Evolutionary conservation across 2,113 vertebrate genomes (phyloP).

Genomic region (Calidris pugnax): DNA sequence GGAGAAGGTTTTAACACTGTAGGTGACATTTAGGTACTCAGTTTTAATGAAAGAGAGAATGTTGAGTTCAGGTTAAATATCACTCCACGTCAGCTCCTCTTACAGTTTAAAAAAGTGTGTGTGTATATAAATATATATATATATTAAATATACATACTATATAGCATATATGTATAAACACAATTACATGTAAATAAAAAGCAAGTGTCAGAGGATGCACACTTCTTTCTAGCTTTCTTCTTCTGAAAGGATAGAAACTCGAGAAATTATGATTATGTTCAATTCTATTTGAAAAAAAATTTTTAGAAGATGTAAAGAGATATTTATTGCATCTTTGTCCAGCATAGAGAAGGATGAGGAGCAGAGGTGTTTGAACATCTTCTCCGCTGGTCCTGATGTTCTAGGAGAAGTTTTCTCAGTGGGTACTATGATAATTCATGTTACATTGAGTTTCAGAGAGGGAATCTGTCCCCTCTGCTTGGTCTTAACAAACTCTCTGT

Average conservation of each 20-base stretch:
- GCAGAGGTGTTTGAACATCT: background rate
- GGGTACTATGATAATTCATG: background rate
- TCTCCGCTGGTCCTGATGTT: background rate
- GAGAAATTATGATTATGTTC: background rate
- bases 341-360: background rate
- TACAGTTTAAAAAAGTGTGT: background rate
- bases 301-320: background rate
- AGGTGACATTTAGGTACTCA: background rate
- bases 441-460: background rate
- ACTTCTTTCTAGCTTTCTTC: background rate
- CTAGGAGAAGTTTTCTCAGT: background rate
- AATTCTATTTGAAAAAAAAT: background rate
- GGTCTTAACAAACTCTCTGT: background rate
- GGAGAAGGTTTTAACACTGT: background rate
- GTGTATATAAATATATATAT: background rate
- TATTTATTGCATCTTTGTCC: background rate
- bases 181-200: background rate
- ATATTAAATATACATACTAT: background rate
- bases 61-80: conserved; percentile 8
- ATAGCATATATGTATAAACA: background rate
- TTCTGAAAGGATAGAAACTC: background rate
- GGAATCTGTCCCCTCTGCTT: background rate
- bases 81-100: background rate
- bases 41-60: background rate
- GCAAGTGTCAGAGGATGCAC: background rate